Conservation (phyloP, 2,888 invertebrate species). For the Epirrita christyi region DNA sequence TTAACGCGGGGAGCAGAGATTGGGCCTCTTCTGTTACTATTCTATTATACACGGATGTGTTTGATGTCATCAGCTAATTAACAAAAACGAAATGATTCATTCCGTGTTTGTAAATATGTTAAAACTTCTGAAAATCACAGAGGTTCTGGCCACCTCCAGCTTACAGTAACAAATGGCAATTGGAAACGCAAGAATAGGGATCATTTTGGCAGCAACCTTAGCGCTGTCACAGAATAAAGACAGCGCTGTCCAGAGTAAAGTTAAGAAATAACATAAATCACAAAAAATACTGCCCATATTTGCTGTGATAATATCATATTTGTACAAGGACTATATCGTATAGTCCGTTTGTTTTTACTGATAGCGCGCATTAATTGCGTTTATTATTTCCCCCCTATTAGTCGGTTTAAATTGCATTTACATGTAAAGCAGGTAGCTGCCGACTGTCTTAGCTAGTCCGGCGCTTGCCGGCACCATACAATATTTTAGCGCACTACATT, state of each 20-base stretch:
- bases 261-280: conserved; percentile 4
- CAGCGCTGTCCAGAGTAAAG: no score
- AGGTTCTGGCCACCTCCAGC: no score
- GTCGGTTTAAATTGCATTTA: no score
- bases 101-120: no score
- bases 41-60: neutral
- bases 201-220: no score
- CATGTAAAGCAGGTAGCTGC: conserved; percentile 1
- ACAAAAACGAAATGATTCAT: no score
- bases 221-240: no score
- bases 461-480: no score
- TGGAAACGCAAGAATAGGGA: no score
- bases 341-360: conserved; percentile 18
- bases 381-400: conserved; percentile 23
- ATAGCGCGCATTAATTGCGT: conserved; percentile 22
- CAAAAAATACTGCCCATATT: conserved; percentile 6
- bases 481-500: no score
- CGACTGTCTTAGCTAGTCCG: neutral
- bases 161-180: no score
- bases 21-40: conserved; percentile 20
- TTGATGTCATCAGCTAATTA: neutral
- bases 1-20: conserved; percentile 32
- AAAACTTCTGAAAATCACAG: no score
- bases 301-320: conserved; percentile 9
- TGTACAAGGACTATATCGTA: conserved; percentile 13